Evolutionary conservation across 2,113 vertebrate species (phyloP), one percentile per base, ranked within the genome.

Genomic region (Monopterus albus): DNA sequence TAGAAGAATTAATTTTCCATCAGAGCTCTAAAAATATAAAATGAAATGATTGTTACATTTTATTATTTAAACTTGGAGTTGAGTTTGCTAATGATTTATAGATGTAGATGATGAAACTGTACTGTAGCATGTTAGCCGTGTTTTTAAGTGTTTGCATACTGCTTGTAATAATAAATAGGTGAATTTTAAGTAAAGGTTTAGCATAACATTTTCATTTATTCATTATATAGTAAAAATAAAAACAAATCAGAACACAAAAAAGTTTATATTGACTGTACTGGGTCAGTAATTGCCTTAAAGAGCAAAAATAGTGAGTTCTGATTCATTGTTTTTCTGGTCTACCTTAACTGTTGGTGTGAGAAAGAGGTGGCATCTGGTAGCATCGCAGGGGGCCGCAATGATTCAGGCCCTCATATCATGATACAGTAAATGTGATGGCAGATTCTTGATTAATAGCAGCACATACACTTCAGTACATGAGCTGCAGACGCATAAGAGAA

Each of bases 291-390:
- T 12, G 9, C n/a, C 2, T 20, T n/a, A 33, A 0, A 14, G 29
- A 20, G n/a, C n/a, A 20, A n/a, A 38, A 43, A 26, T 5, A 6
- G 0, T 51, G n/a, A 23, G 14, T 15, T 60, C 25, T 4, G 3
- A 33, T 5, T 53, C 11, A 14, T 4, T 38, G 33, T 64, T 9
- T 26, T n/a, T 28, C 70, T 39, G 72, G 66, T 83, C 82, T 42
- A 82, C 76, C 75, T 88, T 86, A 83, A 88, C 73, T 39, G 65
- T 62, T 9, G 21, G 62, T 52, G 72, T 43, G 65, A 60, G 64
- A 36, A 57, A 59, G 57, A 76, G 72, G 79, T 55, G 75, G 70
- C 86, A 91, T 84, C 86, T 91, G 90, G 78, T 23, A 4, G 39
- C 55, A 69, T 78, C 11, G 12, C 55, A 51, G 88, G 85, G 59